Base-by-base conservation (phyloP, 2,888 invertebrate species). In the Erebia aethiops region DNA sequence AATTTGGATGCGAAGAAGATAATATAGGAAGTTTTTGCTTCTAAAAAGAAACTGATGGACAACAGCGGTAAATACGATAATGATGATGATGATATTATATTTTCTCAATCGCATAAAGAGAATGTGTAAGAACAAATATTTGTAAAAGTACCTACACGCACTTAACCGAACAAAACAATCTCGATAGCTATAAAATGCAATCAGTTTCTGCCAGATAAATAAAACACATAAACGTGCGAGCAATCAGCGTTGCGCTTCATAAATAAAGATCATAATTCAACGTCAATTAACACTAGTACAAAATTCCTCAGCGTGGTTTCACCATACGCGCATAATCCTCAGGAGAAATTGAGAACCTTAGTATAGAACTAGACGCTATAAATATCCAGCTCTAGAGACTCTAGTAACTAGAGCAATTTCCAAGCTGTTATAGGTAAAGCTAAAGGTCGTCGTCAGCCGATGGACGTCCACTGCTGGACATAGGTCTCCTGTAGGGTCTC, bases 211-310 rank as follows among this genome's bases (percentile, higher is more conserved):
- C 1, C n/a, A 4, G n/a, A 26, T 63, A 51, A 52, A 64, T 60
- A n/a, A 60, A 60, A 41, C 18, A 61, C 43, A 46, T 43, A 60
- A 35, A 58, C n/a, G 35, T 58, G 43, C 62, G 14, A 64, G 41
- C 52, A 26, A 64, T 35, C 11, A 41, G 35, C 64, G 64, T 41
- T 21, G 52, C 64, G 64, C 64, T 41, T 54, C 64, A 18, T 64
- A 64, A 64, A 64, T 64, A 52, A 64, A 54, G 70, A 62, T 49
- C 54, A 62, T 61, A 61, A 56, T 62, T 70, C 49, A 64, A 62
- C 66, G 67, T 41, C 56, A 70, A 70, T 70, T 46, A n/a, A 56
- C 70, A 62, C 26, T 49, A 63, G 52, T 60, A 58, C 26, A 7
- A 41, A 70, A 67, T 72, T 63, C 41, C 63, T 63, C 62, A 18